A percentile compares a stretch with the other conserved stretches of the same genome.
Conservation (phyloP, 2,888 invertebrate species). For the Napeogenes inachia region DNA sequence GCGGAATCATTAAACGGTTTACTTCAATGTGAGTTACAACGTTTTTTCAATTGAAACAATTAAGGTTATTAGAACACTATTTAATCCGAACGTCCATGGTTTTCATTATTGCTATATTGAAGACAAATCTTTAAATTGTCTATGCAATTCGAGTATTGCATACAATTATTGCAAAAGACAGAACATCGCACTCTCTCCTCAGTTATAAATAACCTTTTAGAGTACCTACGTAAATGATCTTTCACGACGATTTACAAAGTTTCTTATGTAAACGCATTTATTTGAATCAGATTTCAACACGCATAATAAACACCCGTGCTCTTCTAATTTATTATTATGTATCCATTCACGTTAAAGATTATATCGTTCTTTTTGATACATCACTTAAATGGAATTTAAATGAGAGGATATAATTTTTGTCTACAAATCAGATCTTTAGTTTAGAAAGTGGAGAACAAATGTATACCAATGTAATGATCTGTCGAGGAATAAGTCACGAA, state of each 20-base stretch:
- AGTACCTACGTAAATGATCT: neutral
- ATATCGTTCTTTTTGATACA: conserved; percentile 48
- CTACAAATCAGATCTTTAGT: conserved; percentile 52
- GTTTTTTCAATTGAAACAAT: conserved; percentile 73
- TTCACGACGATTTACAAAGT: conserved; percentile 5
- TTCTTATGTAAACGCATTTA: conserved; percentile 5
- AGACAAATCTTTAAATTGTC: conserved; percentile 23
- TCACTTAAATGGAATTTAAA: conserved; percentile 37
- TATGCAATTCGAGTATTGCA: neutral
- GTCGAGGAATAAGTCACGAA: conserved; percentile 38
- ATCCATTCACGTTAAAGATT: conserved; percentile 41
- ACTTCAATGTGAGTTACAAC: conserved; percentile 49
- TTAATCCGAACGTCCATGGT: conserved; percentile 14
- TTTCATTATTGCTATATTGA: conserved; percentile 27
- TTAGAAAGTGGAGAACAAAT: conserved; percentile 55
- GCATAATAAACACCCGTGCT: conserved; percentile 32
- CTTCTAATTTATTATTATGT: conserved; percentile 35
- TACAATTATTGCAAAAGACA: neutral
- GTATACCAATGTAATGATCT: conserved; percentile 44
- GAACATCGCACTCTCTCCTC: neutral
- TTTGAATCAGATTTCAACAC: conserved; percentile 39
- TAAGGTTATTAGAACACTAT: conserved; percentile 54
- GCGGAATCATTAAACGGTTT: conserved; percentile 60
- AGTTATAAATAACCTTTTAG: neutral
- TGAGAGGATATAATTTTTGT: conserved; percentile 30